Conservation (phyloP, 2,888 invertebrate genomes). For the Mimachlamys varia region DNA sequence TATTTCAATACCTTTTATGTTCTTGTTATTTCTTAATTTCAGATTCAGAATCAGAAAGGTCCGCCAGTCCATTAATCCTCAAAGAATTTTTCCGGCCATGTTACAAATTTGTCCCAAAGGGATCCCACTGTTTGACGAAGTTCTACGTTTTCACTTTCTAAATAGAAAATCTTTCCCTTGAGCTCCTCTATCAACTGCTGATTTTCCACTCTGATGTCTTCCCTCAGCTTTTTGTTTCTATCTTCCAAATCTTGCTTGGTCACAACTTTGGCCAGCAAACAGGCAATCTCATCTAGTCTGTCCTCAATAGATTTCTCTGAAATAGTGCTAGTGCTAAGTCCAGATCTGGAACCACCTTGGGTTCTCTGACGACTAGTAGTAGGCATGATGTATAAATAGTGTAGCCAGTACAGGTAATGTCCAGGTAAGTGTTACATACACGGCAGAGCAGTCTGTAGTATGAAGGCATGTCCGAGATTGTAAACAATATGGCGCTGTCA, state of each 20-base stretch:
- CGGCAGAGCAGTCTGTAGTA: no score
- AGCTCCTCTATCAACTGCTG: background rate
- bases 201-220: background rate
- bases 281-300: background rate
- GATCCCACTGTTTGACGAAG: background rate
- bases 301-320: background rate
- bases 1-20: slow-evolving; percentile 32
- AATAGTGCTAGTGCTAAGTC: background rate
- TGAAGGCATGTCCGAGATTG: no score
- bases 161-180: background rate
- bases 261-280: background rate
- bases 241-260: background rate
- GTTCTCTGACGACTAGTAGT: slow-evolving; percentile 1
- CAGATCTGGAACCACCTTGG: no score
- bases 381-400: background rate
- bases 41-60: background rate
- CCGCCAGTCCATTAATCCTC: background rate
- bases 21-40: slow-evolving; percentile 8
- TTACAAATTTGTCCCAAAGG: background rate
- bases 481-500: no score
- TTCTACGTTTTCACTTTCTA: no score
- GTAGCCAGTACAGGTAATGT: no score
- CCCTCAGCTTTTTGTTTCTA: background rate
- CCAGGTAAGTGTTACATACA: no score
- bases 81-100: background rate